Percentiles rank a stretch among this genome's conserved stretches.
Evolutionary conservation across 1,140 invertebrate species (phyloP).

Genomic region (Panagrolaimus sp.): DNA sequence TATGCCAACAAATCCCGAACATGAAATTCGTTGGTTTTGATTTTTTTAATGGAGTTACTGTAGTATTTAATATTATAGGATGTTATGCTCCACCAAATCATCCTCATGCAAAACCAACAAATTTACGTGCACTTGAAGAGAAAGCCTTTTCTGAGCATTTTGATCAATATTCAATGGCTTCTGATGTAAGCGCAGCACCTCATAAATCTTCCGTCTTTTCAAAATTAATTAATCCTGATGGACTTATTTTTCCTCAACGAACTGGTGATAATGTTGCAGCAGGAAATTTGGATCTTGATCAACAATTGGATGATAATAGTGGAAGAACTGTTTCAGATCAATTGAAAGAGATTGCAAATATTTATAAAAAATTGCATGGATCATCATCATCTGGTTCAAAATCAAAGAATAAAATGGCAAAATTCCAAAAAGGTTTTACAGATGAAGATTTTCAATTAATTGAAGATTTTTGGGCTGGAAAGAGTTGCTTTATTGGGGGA

Average conservation of each 20-base stretch:
- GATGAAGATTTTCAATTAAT: conserved; percentile 13
- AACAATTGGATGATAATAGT: neutral
- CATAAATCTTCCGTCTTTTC: neutral
- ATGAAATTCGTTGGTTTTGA: conserved; percentile 1
- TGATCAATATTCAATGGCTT: neutral
- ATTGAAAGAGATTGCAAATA: neutral
- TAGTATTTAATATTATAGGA: neutral
- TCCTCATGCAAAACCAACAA: neutral
- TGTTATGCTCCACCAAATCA: neutral
- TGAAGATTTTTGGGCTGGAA: neutral
- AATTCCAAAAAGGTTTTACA: neutral
- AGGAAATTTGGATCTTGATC: neutral
- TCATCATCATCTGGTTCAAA: neutral
- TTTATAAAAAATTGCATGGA: neutral
- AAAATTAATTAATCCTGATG: neutral
- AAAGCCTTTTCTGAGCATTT: neutral
- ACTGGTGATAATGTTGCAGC: neutral
- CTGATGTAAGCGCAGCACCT: neutral
- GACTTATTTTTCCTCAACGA: neutral
- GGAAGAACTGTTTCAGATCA: neutral
- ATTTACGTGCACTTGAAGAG: neutral
- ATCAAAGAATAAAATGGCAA: neutral
- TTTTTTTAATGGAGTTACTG: too few species aligned
- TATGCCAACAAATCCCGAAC: neutral
- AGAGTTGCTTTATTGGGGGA: conserved; percentile 7